Base-by-base conservation (phyloP, 2,888 invertebrate species). In the Dione vanillae region DNA sequence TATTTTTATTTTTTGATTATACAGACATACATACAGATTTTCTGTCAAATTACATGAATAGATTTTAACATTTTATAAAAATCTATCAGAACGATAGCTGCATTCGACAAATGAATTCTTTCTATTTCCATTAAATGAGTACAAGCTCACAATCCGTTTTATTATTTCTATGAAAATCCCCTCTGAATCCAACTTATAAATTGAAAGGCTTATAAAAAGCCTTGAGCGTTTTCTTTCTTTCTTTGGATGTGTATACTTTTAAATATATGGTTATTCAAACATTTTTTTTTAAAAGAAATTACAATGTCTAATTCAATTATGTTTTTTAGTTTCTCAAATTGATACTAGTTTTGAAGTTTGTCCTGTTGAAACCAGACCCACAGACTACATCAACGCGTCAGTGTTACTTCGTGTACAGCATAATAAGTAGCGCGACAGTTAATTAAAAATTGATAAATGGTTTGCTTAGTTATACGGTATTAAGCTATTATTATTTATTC, bases 101-200 rank as follows among this genome's bases (percentile, higher is more conserved):
- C 20, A 54, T 20, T 27, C 27, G 2, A 35, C 11, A 58, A 51
- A 52, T 66, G 61, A 47, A 61, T 72, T 76, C 75, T 79, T 77
- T 74, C 75, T 74, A 75, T 74, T 74, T 78, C 77, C 80, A 79
- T 81, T 83, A 82, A 80, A 79, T 81, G 81, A 77, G 77, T 70
- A 74, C 74, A 56, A 54, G 77, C 74, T 74, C 76, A 73, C 73
- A 76, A 76, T 67, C 78, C 78, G 72, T 77, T 80, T 80, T 81
- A 76, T 78, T 76, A 78, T 79, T 76, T 77, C 74, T 72, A 77
- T 77, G 78, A 75, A 78, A 78, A 80, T 78, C 74, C 75, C 70
- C 77, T 79, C 74, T 70, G 78, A 79, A 69, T 71, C 78, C 75
- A 66, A 70, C 76, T 76, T 73, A 76, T 79, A 83, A 85, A 85